Evolutionary conservation across 2,113 vertebrate genomes (phyloP), one percentile per base, ranked within the genome.

Genomic region (Scatophagus argus): DNA sequence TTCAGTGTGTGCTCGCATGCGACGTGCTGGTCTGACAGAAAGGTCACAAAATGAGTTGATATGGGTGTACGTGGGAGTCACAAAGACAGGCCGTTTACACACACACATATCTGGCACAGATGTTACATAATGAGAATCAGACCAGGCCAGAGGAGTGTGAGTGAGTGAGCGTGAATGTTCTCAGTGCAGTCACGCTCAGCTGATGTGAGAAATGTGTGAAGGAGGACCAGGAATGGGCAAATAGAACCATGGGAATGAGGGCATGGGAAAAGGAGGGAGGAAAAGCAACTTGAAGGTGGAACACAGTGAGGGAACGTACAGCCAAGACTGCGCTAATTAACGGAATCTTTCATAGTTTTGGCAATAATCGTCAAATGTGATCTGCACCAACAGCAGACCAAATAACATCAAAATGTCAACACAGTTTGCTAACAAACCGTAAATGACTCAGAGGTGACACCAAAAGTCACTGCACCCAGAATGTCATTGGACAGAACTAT

Each of bases 191-290:
- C 44, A 59, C 4, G 27, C 79, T 79, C 63, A 82, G 82, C 71
- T 71, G 74, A 82, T 71, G 66, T 84, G 75, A 86, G 62, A 87
- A 77, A 79, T 71, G 77, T 76, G 73, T 70, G 76, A 76, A 59
- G 60, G 67, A 61, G 51, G 31, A 67, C 27, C 9, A 31, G 64
- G 29, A 73, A 73, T 41, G 56, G 36, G 36, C 73, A 85, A 85
- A 86, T 19, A 74, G 19, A 87, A 59, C 62, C 59, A 58, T 82
- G 83, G 81, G 83, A 90, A 85, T 52, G 70, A 79, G 74, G 74
- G 44, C 74, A 68, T 64, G 74, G 74, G 84, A 73, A 63, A 58
- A 74, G 11, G 17, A 19, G 23, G 12, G 23, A 29, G 25, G 34
- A 7, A 19, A 44, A 29, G 19, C 5, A 5, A 39, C 12, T 11